Percentiles rank a stretch among this genome's conserved stretches.
Evolutionary conservation across 2,797 vertebrate species (phyloP).

Genomic region (Alca torda): DNA sequence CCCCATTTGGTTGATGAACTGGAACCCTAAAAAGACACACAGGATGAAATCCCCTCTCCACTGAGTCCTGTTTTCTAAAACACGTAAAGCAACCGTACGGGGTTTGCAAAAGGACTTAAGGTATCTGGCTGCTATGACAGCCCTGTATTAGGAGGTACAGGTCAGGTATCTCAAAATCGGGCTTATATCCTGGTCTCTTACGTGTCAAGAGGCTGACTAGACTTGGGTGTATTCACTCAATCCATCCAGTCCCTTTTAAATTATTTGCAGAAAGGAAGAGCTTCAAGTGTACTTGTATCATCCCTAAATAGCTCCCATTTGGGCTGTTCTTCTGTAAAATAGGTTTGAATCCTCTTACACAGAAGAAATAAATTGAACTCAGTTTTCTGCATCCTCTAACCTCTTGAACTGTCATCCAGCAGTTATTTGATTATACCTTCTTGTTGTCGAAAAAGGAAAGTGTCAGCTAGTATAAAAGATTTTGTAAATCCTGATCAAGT

Average conservation of each 20-base stretch:
- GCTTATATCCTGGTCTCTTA: neutral
- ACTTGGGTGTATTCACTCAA: neutral
- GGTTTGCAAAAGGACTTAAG: neutral
- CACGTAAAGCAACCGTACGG: neutral
- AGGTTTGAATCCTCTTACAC: neutral
- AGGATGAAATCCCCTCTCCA: neutral
- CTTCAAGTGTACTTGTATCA: neutral
- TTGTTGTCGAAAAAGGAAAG: neutral
- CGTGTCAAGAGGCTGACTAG: neutral
- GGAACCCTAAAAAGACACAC: neutral
- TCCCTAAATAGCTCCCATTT: neutral
- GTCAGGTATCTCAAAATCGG: neutral
- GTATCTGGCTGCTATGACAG: neutral
- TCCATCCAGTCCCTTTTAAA: neutral
- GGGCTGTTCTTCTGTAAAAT: neutral
- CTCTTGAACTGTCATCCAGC: neutral
- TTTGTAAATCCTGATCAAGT: neutral
- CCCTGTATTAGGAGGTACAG: neutral
- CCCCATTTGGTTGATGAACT: neutral
- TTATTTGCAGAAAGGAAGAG: neutral
- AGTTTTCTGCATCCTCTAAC: neutral
- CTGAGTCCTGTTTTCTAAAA: neutral
- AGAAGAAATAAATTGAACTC: neutral
- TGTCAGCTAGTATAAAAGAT: neutral
- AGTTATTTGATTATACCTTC: neutral